Conservation (phyloP, 2,888 invertebrate species). For the Litoditis marina region DNA sequence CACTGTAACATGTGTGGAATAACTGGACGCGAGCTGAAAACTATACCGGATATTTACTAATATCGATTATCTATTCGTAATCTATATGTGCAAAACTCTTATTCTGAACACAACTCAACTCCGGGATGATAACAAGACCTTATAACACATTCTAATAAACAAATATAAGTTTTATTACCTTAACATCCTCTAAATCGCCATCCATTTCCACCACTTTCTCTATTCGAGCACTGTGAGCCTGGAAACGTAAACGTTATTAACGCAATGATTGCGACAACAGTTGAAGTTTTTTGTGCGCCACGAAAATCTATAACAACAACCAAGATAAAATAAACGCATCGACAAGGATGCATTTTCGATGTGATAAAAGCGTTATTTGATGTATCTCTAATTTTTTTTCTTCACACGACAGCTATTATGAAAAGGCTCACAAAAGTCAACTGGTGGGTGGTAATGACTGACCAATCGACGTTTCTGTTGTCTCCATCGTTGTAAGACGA, state of each 20-base stretch:
- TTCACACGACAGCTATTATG: not conserved
- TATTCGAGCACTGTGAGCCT: not conserved
- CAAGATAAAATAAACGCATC: no score
- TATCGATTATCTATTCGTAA: no score
- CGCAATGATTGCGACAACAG: not conserved
- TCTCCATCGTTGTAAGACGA: constrained; percentile 10
- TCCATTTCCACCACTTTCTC: constrained; percentile 2
- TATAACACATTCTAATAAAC: not conserved
- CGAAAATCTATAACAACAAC: no score
- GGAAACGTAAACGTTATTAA: not conserved
- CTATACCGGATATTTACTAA: no score
- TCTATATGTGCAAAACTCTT: no score
- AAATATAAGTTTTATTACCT: constrained; percentile 7
- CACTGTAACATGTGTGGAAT: no score
- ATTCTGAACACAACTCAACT: no score
- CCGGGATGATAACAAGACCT: no score
- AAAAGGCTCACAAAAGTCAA: not conserved
- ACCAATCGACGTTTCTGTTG: not conserved
- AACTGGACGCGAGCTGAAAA: no score
- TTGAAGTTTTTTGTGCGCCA: no score
- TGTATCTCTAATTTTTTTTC: not conserved
- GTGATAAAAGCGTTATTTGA: no score
- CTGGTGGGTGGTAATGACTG: not conserved
- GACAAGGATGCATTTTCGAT: no score
- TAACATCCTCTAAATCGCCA: constrained; percentile 11